These are phyloP conservation scores for Conomelus anceps DNA, from an alignment of 2,888 invertebrate species.

Conservation along the genomic window DNA sequence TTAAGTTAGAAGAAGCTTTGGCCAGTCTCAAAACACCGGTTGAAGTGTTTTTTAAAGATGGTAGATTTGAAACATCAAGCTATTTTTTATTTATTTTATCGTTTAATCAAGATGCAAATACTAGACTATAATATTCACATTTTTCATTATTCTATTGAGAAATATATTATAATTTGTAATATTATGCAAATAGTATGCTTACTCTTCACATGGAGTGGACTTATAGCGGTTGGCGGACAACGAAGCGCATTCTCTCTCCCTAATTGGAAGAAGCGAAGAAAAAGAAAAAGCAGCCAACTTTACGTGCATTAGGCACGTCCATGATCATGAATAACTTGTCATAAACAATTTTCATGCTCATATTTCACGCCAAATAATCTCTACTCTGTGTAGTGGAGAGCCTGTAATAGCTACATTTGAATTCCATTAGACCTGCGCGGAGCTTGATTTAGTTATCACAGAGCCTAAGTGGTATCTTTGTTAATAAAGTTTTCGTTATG, in stretches of 20 bases:
- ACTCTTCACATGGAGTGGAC: too few species aligned
- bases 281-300: background rate
- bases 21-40: too few species aligned
- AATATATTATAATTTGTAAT: background rate
- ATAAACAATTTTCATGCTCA: slow-evolving; percentile 9
- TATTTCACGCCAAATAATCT: slow-evolving; percentile 3
- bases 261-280: background rate
- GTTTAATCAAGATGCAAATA: background rate
- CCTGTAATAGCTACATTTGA: slow-evolving; percentile 4
- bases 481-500: slow-evolving; percentile 5
- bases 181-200: background rate
- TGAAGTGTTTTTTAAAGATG: too few species aligned
- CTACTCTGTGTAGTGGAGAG: background rate
- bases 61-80: background rate
- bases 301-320: background rate
- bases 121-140: background rate
- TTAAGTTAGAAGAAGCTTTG: too few species aligned
- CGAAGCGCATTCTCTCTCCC: background rate
- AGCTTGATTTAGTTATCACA: slow-evolving; percentile 8
- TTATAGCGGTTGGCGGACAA: background rate
- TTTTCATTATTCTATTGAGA: background rate
- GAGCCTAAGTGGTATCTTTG: slow-evolving; percentile 1
- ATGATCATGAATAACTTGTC: slow-evolving; percentile 7
- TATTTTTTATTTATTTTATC: background rate
- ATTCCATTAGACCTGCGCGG: slow-evolving; percentile 6